A percentile compares a stretch with the other conserved stretches of the same genome.
These are phyloP conservation scores for Mystacornis crossleyi DNA, from an alignment of 2,113 vertebrate genomes.

Conservation along the genomic window DNA sequence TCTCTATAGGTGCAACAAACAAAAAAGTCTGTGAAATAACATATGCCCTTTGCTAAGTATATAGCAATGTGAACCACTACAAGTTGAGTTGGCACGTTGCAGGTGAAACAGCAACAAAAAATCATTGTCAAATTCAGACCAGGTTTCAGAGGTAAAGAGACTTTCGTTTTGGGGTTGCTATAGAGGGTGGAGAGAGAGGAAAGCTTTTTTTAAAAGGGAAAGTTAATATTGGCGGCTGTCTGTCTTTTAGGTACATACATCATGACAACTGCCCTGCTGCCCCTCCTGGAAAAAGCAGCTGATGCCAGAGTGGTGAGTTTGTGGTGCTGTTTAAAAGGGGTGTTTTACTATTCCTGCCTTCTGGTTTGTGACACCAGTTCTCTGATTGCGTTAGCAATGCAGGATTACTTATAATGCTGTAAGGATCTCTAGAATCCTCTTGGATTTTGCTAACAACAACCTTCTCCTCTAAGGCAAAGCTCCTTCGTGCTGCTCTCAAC, in stretches of 20 bases:
- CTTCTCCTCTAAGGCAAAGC: background rate
- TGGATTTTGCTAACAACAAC: background rate
- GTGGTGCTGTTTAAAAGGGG: background rate
- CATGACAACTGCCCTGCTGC: constrained; percentile 82
- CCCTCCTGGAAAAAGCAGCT: constrained; percentile 76
- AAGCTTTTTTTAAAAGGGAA: background rate
- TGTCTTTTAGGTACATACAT: constrained; percentile 78
- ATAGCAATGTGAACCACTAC: rapidly evolving
- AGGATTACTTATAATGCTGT: background rate
- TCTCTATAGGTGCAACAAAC: background rate
- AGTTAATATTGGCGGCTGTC: background rate
- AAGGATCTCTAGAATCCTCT: background rate
- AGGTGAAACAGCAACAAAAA: background rate
- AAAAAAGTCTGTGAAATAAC: background rate
- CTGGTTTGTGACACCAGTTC: background rate
- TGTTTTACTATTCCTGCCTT: background rate
- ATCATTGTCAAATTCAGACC: background rate
- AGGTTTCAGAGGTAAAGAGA: background rate
- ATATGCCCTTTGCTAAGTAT: background rate
- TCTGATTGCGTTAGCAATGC: background rate
- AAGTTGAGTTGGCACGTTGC: background rate
- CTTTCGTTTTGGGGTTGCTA: background rate
- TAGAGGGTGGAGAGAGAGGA: background rate
- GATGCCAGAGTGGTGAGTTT: constrained; percentile 85
- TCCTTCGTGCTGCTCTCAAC: background rate